Evolutionary conservation across 2,113 vertebrate species (phyloP).

Genomic region (Felis chaus): DNA sequence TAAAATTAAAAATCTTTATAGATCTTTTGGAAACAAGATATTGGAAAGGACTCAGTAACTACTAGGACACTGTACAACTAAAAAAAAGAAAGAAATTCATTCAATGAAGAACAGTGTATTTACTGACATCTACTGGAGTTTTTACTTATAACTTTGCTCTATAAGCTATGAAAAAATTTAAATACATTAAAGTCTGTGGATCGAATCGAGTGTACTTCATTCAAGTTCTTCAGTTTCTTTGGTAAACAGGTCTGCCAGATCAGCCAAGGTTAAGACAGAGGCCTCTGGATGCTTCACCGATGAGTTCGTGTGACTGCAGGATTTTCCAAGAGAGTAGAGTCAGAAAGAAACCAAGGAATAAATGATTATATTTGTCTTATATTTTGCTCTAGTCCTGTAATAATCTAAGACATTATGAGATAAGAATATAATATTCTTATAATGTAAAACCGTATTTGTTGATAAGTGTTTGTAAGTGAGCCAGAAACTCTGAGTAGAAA

Average conservation of each 20-base stretch:
- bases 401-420: not conserved
- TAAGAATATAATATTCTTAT: not conserved
- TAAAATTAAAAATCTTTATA: slow-evolving; percentile 81
- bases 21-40: slow-evolving; percentile 67
- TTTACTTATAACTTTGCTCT: slow-evolving; percentile 59
- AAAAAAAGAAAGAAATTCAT: slow-evolving; percentile 53
- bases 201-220: slow-evolving; percentile 74
- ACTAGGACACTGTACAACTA: slow-evolving; percentile 56
- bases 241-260: slow-evolving; percentile 96
- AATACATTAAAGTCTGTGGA: not conserved
- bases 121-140: slow-evolving; percentile 63
- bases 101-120: slow-evolving; percentile 26
- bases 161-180: not conserved
- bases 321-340: slow-evolving; percentile 58
- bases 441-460: not conserved
- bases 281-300: slow-evolving; percentile 96
- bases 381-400: not conserved
- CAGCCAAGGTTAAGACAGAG: slow-evolving; percentile 95
- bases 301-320: slow-evolving; percentile 90
- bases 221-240: slow-evolving; percentile 93
- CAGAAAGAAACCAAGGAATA: slow-evolving; percentile 27
- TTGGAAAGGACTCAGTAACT: slow-evolving; percentile 56
- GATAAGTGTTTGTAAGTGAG: not conserved
- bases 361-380: not conserved
- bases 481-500: not conserved